Conservation (phyloP, 1,140 invertebrate species). For the Plectrocnemia conspersa region DNA sequence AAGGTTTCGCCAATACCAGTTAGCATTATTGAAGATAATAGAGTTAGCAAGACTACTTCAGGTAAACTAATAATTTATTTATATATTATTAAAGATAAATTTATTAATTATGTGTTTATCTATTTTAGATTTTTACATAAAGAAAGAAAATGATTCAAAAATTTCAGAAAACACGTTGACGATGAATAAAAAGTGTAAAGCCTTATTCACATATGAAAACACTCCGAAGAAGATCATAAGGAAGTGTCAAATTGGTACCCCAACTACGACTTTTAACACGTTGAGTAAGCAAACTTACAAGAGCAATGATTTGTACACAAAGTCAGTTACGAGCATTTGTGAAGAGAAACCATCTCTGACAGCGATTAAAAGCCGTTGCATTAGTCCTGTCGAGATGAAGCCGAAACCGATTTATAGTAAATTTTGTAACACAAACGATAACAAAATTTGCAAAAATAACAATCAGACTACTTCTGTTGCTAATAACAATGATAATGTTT, state of each 20-base stretch:
- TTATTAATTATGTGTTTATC: constrained; percentile 2
- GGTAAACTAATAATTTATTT: neutral
- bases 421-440: no score
- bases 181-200: constrained; percentile 14
- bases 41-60: neutral
- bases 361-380: no score
- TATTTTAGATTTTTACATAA: neutral
- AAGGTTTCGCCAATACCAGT: neutral
- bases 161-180: neutral
- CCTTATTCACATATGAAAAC: constrained; percentile 17
- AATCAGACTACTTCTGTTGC: no score
- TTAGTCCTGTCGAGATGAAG: no score
- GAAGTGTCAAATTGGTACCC: no score
- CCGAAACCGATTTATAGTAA: no score
- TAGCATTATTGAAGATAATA: neutral
- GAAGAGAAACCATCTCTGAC: no score
- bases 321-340: no score
- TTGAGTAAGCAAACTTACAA: no score
- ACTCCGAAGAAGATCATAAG: constrained; percentile 7
- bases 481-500: neutral
- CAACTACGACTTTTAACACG: no score
- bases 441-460: no score
- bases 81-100: neutral
- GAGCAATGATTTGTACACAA: no score
- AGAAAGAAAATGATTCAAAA: neutral